Evolutionary conservation across 2,113 vertebrate species (phyloP).

Genomic region (Dasypus novemcinctus): DNA sequence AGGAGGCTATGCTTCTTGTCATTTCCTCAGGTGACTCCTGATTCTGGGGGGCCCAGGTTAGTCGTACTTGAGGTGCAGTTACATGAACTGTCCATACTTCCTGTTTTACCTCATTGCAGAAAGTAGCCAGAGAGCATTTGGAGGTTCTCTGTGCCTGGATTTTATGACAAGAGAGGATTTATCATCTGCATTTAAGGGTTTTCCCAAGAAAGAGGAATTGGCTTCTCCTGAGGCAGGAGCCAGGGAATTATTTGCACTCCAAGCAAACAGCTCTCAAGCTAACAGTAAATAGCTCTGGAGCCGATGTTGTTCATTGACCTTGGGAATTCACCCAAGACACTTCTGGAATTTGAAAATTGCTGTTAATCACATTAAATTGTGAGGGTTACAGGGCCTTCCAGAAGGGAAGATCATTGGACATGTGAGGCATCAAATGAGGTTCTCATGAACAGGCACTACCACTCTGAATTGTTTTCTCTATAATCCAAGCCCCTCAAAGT

Average conservation of each 20-base stretch:
- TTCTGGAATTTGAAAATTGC: conserved; percentile 60
- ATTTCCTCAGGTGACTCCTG: neutral
- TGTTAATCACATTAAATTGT: conserved; percentile 37
- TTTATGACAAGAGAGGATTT: conserved; percentile 53
- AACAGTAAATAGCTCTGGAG: conserved; percentile 22
- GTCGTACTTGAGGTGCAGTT: neutral
- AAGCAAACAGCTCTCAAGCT: conserved; percentile 26
- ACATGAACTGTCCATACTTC: neutral
- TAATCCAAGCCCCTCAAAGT: neutral
- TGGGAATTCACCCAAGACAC: conserved; percentile 14
- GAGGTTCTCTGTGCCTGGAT: neutral
- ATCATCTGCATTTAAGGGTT: conserved; percentile 41
- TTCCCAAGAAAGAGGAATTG: conserved; percentile 39
- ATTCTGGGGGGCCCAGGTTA: neutral
- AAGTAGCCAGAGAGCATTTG: neutral
- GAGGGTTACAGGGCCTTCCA: conserved; percentile 40
- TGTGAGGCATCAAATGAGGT: neutral
- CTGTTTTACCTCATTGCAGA: neutral
- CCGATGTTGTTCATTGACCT: neutral
- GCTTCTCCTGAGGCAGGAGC: conserved; percentile 12
- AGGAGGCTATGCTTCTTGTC: neutral
- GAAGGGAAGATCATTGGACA: conserved; percentile 39
- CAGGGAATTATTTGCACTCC: conserved; percentile 32
- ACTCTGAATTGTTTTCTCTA: neutral
- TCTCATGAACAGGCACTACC: neutral